phyloP scores from a whole-genome alignment of 2,888 invertebrate species.

The Hyposoter dolosus region DNA sequence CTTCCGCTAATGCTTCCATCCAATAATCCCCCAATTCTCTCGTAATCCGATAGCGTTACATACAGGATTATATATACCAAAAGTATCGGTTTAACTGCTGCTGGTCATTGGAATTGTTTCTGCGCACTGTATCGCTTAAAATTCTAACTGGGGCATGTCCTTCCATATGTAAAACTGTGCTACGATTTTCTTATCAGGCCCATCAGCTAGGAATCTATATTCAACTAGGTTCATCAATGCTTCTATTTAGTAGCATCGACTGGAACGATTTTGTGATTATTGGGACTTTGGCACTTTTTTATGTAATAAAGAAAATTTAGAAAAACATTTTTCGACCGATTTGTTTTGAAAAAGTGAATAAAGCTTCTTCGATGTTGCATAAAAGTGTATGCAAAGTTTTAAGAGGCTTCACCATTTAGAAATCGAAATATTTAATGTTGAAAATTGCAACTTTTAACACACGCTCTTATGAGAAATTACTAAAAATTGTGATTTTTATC shows the following conservation, averaged over 20 bases:
- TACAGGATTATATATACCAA: slow-evolving; percentile 41
- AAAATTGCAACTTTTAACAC: too few species aligned
- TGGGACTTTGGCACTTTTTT: neutral
- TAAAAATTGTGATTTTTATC: too few species aligned
- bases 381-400: too few species aligned
- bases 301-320: too few species aligned
- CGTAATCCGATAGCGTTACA: slow-evolving; percentile 61
- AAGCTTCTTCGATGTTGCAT: too few species aligned
- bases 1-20: slow-evolving; percentile 56
- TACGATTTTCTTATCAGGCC: slow-evolving; percentile 11
- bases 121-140: neutral
- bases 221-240: neutral
- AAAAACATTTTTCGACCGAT: too few species aligned
- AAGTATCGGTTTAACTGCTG: slow-evolving; percentile 15
- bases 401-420: too few species aligned
- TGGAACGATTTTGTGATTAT: neutral
- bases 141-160: neutral
- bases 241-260: neutral
- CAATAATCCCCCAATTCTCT: slow-evolving; percentile 31
- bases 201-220: slow-evolving; percentile 11
- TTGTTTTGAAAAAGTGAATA: too few species aligned
- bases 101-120: neutral
- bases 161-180: neutral
- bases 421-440: too few species aligned
- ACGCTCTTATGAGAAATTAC: too few species aligned